Evolutionary conservation across 2,113 vertebrate genomes (phyloP).

Genomic region (Stigmatopora nigra): DNA sequence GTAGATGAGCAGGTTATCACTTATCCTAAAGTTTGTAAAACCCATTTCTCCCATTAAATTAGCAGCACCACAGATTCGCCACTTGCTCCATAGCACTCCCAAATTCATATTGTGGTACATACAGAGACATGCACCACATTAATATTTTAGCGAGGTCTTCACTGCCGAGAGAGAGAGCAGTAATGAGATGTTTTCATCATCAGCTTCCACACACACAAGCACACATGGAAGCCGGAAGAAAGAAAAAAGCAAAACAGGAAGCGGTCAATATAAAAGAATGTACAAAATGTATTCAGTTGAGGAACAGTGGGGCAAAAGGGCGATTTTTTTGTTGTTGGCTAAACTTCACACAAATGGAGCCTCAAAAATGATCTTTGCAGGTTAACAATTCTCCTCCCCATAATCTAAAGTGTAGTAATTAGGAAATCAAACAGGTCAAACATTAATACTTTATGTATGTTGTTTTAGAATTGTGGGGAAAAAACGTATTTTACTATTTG

Average conservation of each 20-base stretch:
- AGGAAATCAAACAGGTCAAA: neutral
- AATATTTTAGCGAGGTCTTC: slow-evolving; percentile 64
- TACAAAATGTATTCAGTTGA: neutral
- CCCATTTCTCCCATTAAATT: no score
- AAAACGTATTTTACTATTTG: no score
- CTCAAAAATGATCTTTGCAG: neutral
- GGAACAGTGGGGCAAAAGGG: neutral
- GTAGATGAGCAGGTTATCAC: no score
- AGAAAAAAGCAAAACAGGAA: slow-evolving; percentile 48
- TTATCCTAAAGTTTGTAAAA: no score
- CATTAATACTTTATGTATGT: neutral
- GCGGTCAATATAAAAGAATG: slow-evolving; percentile 21
- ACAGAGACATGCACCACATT: slow-evolving; percentile 48
- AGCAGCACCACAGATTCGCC: neutral
- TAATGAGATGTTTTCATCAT: slow-evolving; percentile 25
- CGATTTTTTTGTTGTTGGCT: slow-evolving; percentile 29
- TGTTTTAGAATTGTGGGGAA: no score
- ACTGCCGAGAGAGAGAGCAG: slow-evolving; percentile 49
- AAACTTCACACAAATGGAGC: slow-evolving; percentile 39
- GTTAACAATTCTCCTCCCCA: neutral
- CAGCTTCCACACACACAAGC: slow-evolving; percentile 14
- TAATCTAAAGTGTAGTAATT: neutral
- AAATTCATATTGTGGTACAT: slow-evolving; percentile 3
- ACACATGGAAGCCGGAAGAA: slow-evolving; percentile 39
- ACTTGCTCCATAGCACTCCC: slow-evolving; percentile 2